Base-by-base conservation (phyloP, 2,888 invertebrate genomes). In the Yponomeuta evonymella region DNA sequence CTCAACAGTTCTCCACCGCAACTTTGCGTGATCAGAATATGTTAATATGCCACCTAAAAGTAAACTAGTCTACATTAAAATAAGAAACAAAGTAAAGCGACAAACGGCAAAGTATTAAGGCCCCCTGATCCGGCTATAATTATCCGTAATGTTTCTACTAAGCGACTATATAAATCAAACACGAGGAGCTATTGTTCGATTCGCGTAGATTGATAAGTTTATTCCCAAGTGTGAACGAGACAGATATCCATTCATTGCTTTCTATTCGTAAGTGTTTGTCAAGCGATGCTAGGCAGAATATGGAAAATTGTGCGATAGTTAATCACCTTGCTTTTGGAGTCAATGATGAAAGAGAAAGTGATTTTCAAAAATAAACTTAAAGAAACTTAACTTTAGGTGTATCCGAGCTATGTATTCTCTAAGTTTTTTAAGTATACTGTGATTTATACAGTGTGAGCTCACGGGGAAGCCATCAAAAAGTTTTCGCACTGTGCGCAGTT, bases 141-240 rank as follows among this genome's bases (percentile, higher is more conserved):
- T 91, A 91, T 88, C 87, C 86, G 86, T 90, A 91, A 92, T 91
- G 90, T 89, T 91, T 87, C 87, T 89, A 90, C 92, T 91, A 91
- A 92, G 90, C 91, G 92, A 89, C 86, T 90, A 87, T 89, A 90
- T 91, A 92, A 92, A 92, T 92, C 92, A 91, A 90, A 92, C 89
- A 90, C 88, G 90, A 88, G 89, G 88, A 84, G 87, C 91, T 92
- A 89, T 91, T 91, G 90, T 92, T 92, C 90, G 92, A 92, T 90
- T 91, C 90, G 86, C 84, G 90, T 88, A 89, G 90, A 92, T 92
- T 92, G 92, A 92, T 91, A 89, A 90, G 89, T 88, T 88, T 88
- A 88, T 88, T 85, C 89, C 85, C 85, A 82, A 89, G 92, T 89
- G 92, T 87, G 90, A 92, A 89, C 82, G 92, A 83, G 92, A 91